Evolutionary conservation across 2,797 vertebrate species (phyloP).

Genomic region (Bucorvus abyssinicus): DNA sequence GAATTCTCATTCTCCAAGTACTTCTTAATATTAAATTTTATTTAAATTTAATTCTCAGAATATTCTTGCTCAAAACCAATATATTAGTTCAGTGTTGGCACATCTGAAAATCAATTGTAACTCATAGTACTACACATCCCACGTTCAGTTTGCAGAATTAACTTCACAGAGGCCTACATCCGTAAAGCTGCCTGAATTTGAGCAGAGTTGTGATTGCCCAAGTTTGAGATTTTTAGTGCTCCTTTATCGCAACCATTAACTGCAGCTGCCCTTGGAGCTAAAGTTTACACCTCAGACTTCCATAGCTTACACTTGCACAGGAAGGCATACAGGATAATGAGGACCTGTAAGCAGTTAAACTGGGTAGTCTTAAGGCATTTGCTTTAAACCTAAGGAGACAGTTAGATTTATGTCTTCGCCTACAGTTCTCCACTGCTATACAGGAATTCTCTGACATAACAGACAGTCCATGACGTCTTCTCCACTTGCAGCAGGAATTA

Average conservation of each 20-base stretch:
- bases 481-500: background rate
- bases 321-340: background rate
- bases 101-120: background rate
- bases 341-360: background rate
- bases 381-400: background rate
- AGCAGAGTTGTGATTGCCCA: background rate
- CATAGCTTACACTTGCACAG: background rate
- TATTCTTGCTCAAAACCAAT: background rate
- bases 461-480: background rate
- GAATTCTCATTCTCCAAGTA: background rate
- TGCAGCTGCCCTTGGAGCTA: background rate
- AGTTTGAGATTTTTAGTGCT: background rate
- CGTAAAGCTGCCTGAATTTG: background rate
- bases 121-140: background rate
- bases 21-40: background rate
- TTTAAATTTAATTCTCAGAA: background rate
- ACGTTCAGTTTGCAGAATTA: background rate
- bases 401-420: background rate
- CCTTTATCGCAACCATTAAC: background rate
- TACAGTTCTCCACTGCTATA: background rate
- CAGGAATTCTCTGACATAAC: background rate
- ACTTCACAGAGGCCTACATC: background rate
- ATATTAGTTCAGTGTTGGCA: background rate
- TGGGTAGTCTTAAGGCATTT: background rate
- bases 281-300: background rate